Evolutionary conservation across 2,797 vertebrate genomes (phyloP), one percentile per base, ranked within the genome.

Genomic region (Peromyscus aztecus): DNA sequence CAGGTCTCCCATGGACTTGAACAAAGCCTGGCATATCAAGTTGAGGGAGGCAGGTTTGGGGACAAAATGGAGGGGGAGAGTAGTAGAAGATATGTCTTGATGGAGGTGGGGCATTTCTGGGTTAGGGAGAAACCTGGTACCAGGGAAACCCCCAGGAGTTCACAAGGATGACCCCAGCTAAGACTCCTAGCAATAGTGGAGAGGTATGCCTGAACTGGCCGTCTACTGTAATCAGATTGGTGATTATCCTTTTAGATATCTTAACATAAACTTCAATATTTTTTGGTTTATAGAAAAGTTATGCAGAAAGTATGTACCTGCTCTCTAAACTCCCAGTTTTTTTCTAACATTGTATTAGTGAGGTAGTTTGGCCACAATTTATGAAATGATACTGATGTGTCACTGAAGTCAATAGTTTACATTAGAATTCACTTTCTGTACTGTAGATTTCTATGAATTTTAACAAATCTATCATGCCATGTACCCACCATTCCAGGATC

Each of bases 231-330:
- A 24, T 61, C 59, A 61, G 59, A 61, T 24, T 24, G 8, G 59
- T 61, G 59, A 61, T 23, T 61, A 24, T 8, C 23, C 59, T 61
- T 73, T 73, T 37, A 40, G n/a, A 73, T 49, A 46, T 77, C 43
- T 77, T 49, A 29, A 29, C 14, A 52, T 12, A 52, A 80, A 55
- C 29, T n/a, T 55, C 10, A 80, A n/a, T 49, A 46, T 6, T 82
- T 91, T 89, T 85, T 89, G 46, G 10, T 59, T 95, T 87, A 78
- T 85, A 92, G 69, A 92, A 96, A 96, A 94, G 89, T 69, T 73
- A 1, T 57, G 21, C n/a, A 77, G 52, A 84, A 91, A 88, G 55
- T 16, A 37, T 6, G 11, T 89, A 55, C 24, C 17, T 43, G 9
- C 61, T 78, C 57, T 11, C 23, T 14, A 37, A 11, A 12, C 10